These are phyloP conservation scores for Trematomus bernacchii DNA, from an alignment of 2,797 vertebrate genomes.

Conservation along the genomic window DNA sequence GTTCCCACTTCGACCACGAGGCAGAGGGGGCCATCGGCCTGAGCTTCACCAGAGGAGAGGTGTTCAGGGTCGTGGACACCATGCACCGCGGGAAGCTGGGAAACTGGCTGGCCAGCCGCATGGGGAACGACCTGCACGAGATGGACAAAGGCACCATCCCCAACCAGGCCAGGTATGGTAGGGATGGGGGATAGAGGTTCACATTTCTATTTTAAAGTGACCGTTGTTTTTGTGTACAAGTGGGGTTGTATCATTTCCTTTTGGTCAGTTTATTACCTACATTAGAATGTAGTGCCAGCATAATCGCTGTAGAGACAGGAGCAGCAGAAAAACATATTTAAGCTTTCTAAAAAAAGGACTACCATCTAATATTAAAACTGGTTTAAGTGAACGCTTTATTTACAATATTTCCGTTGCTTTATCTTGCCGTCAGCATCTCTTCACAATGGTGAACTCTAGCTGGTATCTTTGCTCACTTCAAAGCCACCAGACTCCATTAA, in stretches of 20 bases:
- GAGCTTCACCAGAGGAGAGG: constrained; percentile 92
- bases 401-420: not conserved
- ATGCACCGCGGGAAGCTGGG: constrained; percentile 91
- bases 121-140: constrained; percentile 93
- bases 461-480: not conserved
- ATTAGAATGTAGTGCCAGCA: not conserved
- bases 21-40: constrained; percentile 84
- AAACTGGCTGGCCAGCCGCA: constrained; percentile 91
- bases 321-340: too few relatives aligned
- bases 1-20: constrained; percentile 95
- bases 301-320: too few relatives aligned
- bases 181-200: not conserved
- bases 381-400: not conserved
- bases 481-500: not conserved
- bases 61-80: constrained; percentile 96
- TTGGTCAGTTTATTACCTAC: not conserved
- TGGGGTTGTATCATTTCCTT: not conserved
- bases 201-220: not conserved
- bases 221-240: not conserved
- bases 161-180: constrained; percentile 88
- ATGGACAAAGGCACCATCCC: constrained; percentile 95
- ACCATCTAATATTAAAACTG: too few relatives aligned
- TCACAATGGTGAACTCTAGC: not conserved
- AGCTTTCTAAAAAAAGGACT: too few relatives aligned
- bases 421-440: not conserved